Base-by-base conservation (phyloP, 2,113 vertebrate genomes). In the Narcine bancroftii region DNA sequence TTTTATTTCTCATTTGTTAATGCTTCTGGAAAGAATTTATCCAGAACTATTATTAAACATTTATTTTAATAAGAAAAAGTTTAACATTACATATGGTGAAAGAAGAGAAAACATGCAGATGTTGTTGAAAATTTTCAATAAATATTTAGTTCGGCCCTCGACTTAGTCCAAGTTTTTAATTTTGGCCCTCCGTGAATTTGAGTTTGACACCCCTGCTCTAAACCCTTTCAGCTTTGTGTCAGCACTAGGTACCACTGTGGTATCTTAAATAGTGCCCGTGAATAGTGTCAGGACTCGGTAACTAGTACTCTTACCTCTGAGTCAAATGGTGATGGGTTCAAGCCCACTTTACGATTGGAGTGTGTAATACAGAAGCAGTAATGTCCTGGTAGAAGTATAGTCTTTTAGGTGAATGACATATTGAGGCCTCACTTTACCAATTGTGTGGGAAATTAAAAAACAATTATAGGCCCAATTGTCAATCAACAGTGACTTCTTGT, bases 201-300 rank as follows among this genome's bases (percentile, higher is more conserved):
- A n/a, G n/a, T n/a, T n/a, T n/a, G n/a, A n/a, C n/a, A n/a, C n/a
- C n/a, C n/a, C n/a, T n/a, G n/a, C 89, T 91, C 71, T 91, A 69
- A 91, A 66, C 65, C 89, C 71, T 91, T 91, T 42, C 65, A 69
- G 65, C 89, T 91, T 66, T 42, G 29, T 26, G 47, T 42, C 42
- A 91, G 42, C 89, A 69, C 39, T 4, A 26, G 39, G n/a, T 33
- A 26, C 26, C 65, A 36, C 42, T 66, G 89, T 87, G 39, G 81
- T 87, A n/a, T 87, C 53, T 87, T 63, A 87, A 87, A 53, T 60
- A 87, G 81, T 87, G 36, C 21, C n/a, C 53, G 19, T 87, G 36
- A 87, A 33, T 36, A 87, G 53, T 87, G 50, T 87, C 81, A 60
- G 53, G 56, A 60, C 81, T 87, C 45, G 29, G 10, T 87, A 36